Evolutionary conservation across 2,113 vertebrate species (phyloP).

Genomic region (Bubo scandiacus): DNA sequence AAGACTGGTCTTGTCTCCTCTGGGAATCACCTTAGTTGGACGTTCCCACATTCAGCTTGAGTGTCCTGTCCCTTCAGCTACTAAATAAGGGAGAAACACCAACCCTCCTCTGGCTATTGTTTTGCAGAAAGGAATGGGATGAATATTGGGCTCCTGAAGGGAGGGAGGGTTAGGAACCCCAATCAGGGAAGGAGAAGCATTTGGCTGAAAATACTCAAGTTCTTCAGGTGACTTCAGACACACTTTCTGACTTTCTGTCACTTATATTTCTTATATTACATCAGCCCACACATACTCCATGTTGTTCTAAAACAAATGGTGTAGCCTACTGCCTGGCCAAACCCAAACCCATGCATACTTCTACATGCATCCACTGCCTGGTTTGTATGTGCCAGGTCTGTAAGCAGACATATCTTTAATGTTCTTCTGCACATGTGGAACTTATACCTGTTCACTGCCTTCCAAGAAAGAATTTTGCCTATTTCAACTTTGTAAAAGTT

Average conservation of each 20-base stretch:
- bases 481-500: not conserved
- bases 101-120: not conserved
- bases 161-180: not conserved
- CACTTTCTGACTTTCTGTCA: not conserved
- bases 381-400: rapidly evolving
- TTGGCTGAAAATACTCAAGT: not conserved
- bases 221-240: not conserved
- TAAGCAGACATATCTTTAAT: not conserved
- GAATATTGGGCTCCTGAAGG: not conserved
- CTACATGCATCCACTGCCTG: not conserved
- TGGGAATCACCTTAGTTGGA: not conserved
- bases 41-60: not conserved
- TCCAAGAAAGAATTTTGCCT: not conserved
- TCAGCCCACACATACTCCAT: not conserved
- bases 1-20: not conserved
- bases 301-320: not conserved
- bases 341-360: not conserved
- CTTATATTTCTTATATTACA: not conserved
- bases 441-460: not conserved
- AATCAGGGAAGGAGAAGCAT: not conserved
- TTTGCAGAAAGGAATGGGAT: not conserved
- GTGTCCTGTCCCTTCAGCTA: not conserved
- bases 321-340: not conserved
- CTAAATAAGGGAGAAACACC: not conserved
- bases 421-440: not conserved